Base-by-base conservation (phyloP, 2,113 vertebrate genomes). In the Hemichromis elongatus region DNA sequence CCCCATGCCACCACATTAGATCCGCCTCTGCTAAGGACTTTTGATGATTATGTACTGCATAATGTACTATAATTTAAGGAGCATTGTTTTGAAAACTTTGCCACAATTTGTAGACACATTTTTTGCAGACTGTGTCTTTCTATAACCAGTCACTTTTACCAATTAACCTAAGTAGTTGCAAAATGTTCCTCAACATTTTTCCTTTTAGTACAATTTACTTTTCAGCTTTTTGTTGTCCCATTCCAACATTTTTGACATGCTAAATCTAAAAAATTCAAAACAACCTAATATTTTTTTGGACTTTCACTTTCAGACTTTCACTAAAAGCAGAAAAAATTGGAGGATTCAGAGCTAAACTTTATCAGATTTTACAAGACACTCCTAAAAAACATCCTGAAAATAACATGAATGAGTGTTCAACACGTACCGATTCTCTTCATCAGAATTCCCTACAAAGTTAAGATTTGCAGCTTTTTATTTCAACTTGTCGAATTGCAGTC, bases 41-140 rank as follows among this genome's bases (percentile, higher is more conserved):
- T 63, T 63, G 6, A 12, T 63, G 30, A n/a, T n/a, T 63, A 63
- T 63, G 18, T n/a, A 63, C 59, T n/a, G n/a, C n/a, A 63, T 63
- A n/a, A 63, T 63, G 59, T n/a, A 6, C 35, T 68, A 14, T 1
- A 42, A 40, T 7, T 40, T 40, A 19, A 2, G 19, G 33, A 66
- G 40, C 33, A 66, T 66, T 66, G 40, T 40, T 40, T 5, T 66
- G 35, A 66, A 66, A 21, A 21, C 7, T 1, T 21, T 40, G 13
- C 35, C 19, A 13, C 61, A 8, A 66, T 40, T 14, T 40, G 35
- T 40, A 40, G 61, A 66, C 30, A 6, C n/a, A 13, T 10, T 66
- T 40, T 66, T 40, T 40, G 33, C 61, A 66, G 35, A 40, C 35
- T 66, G 19, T 14, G 4, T 66, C 19, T 61, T 61, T 37, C 3